phyloP scores from a whole-genome alignment of 2,113 vertebrate species.

The Dicrurus megarhynchus region DNA sequence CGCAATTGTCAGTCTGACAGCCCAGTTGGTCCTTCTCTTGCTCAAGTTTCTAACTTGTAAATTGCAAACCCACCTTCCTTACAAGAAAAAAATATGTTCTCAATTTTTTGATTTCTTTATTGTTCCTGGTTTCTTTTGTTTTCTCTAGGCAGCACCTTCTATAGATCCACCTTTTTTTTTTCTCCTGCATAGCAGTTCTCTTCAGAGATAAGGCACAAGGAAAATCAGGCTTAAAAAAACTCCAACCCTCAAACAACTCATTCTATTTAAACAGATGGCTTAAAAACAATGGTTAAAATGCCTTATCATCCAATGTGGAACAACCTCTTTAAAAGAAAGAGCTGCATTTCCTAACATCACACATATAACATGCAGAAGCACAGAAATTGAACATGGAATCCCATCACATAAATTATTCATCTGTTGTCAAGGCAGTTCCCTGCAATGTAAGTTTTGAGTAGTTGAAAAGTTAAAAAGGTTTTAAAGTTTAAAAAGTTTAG shows the following conservation, averaged over 20 bases:
- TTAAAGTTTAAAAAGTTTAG: neutral
- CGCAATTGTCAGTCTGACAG: neutral
- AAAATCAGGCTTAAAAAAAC: neutral
- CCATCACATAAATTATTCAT: slow-evolving; percentile 25
- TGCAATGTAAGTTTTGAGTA: neutral
- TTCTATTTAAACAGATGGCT: neutral
- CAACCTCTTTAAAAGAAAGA: neutral
- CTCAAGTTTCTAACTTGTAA: neutral
- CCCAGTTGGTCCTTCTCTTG: neutral
- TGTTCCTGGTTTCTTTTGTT: neutral
- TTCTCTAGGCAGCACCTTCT: neutral
- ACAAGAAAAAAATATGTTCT: neutral
- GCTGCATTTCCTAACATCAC: neutral
- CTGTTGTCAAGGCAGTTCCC: neutral
- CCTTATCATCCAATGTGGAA: neutral
- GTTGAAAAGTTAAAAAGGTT: slow-evolving; percentile 7
- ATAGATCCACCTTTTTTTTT: neutral
- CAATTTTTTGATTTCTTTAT: neutral
- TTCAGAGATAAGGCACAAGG: neutral
- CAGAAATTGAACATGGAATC: neutral
- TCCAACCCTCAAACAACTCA: neutral
- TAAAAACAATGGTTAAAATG: neutral
- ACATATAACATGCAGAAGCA: neutral
- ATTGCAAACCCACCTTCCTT: neutral
- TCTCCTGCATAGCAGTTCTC: neutral